Evolutionary conservation across 2,113 vertebrate species (phyloP), one percentile per base, ranked within the genome.

Genomic region (Tenebrosternarchus preto): DNA sequence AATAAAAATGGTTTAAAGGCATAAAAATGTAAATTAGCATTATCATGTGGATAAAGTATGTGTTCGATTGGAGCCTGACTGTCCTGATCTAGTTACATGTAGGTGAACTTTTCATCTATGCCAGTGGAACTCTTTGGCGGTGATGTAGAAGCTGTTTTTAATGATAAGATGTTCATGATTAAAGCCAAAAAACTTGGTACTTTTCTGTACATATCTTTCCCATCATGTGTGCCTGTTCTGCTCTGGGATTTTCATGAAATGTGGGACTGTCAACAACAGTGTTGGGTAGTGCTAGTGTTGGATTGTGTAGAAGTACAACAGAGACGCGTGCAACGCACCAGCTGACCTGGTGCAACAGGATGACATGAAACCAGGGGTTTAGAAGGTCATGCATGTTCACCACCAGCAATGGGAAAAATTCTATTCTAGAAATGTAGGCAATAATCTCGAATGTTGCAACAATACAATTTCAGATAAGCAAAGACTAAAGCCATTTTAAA

Each of bases 101-200:
- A 33, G 63, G 31, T 31, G 27, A 33, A 29, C 63, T 33, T 19
- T 25, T 2, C n/a, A 5, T 24, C 25, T 19, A 50, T 78, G 60
- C 36, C 33, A 70, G 9, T 50, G 22, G 53, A 24, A 29, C 9
- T 6, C 46, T 31, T 56, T 60, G 64, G n/a, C 12, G 33, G 50
- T 56, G 61, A 61, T 77, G 63, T 20, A 33, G 19, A 66, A 20
- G 19, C 46, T 61, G 76, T 53, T 77, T 46, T 11, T 80, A 67
- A 78, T 71, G 22, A 71, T 71, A 46, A 61, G 22, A 79, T 79
- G 56, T 79, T 71, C 60, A 50, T 70, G 43, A n/a, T n/a, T n/a
- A n/a, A n/a, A n/a, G n/a, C n/a, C n/a, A n/a, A n/a, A n/a, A n/a
- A n/a, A n/a, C n/a, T n/a, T n/a, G n/a, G n/a, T n/a, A n/a, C n/a